Evolutionary conservation across 2,888 invertebrate species (phyloP).

Genomic region (Aplocera efformata): DNA sequence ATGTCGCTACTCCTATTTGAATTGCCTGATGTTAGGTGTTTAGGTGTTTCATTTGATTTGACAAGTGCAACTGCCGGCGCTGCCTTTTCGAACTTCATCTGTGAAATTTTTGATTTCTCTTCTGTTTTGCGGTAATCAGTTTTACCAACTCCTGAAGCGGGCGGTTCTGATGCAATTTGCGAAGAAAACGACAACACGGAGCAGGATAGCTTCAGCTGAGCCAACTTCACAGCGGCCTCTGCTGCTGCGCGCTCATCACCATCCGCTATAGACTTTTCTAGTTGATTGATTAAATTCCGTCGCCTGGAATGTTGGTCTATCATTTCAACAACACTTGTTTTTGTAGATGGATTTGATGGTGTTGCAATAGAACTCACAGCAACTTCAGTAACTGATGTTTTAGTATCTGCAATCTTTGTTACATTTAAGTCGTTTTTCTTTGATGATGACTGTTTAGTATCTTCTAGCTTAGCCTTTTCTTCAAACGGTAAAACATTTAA

Average conservation of each 20-base stretch:
- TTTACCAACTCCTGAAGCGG: slow-evolving; percentile 20
- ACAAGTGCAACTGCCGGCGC: not conserved
- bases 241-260: slow-evolving; percentile 89
- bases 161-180: slow-evolving; percentile 54
- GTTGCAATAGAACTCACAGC: slow-evolving; percentile 1
- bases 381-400: not conserved
- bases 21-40: not conserved
- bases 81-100: not conserved
- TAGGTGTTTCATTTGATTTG: not conserved
- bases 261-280: slow-evolving; percentile 88
- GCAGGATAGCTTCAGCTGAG: slow-evolving; percentile 87
- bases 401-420: slow-evolving; percentile 8
- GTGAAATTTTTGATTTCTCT: slow-evolving; percentile 1
- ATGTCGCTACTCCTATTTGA: not conserved
- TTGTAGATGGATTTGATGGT: slow-evolving; percentile 3
- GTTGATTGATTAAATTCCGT: slow-evolving; percentile 81
- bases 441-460: slow-evolving; percentile 5
- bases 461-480: slow-evolving; percentile 7
- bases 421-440: slow-evolving; percentile 15
- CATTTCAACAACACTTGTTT: slow-evolving; percentile 7
- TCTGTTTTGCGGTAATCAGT: slow-evolving; percentile 5
- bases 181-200: slow-evolving; percentile 80
- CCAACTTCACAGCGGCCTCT: slow-evolving; percentile 87
- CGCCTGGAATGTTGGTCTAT: slow-evolving; percentile 53
- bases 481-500: not conserved